Evolutionary conservation across 2,113 vertebrate species (phyloP), one percentile per base, ranked within the genome.

Genomic region (Vulpes vulpes): DNA sequence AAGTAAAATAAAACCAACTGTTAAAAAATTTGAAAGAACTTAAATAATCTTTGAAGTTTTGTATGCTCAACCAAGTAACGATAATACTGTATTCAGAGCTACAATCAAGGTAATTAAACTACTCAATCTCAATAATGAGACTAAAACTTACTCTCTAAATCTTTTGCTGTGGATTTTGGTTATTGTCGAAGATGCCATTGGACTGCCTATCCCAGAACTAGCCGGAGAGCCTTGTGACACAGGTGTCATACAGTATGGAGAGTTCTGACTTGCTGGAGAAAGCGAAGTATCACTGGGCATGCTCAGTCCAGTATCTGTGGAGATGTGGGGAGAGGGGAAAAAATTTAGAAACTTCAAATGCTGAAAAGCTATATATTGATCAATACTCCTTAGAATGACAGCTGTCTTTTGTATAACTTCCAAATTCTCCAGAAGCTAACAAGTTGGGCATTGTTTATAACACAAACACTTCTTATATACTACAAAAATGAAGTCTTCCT

Each of bases 151-250:
- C 99, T 99, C 99, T 99, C 99, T 99, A 98, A 99, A 99, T 96
- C 99, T 99, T 69, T 99, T 99, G 99, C 99, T 99, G 99, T 99
- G 99, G 97, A 99, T 99, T 98, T 99, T 99, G 96, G 99, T 99
- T 98, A 99, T 99, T 96, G 99, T 99, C 11, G 99, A 99, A 15
- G 99, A 99, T 35, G 99, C 99, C 99, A 99, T 99, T 23, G 99
- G 99, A 97, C 99, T 99, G 59, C 99, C 99, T 71, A 99, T 99
- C 76, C 99, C 99, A 5, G 99, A 99, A 98, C 99, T 99, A 74
- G 99, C 99, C 17, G 99, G 99, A 59, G 99, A 99, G 8, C 99
- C 99, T 98, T 99, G 99, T 2, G 99, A 99, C 79, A 99, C 99
- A 0, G 99, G 99, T 0, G 99, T 99, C 99, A 99, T 99, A 98